A percentile compares a stretch with the other conserved stretches of the same genome.
Evolutionary conservation across 2,797 vertebrate species (phyloP).

Genomic region (Myotis findleyi): DNA sequence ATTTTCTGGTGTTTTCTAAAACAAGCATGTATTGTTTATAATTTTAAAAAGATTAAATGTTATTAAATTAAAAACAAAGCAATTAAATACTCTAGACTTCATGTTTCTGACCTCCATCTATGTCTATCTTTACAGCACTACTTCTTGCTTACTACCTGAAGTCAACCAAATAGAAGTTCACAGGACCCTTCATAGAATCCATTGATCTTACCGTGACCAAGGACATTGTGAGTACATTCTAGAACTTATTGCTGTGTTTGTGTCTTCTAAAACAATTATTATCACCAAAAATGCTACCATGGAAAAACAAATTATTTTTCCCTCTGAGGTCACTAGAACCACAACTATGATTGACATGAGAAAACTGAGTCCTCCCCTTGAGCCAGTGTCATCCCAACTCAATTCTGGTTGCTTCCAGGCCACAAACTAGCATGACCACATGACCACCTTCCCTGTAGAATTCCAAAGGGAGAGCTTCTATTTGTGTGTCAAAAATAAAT

Average conservation of each 20-base stretch:
- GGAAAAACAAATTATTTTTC: constrained; percentile 3
- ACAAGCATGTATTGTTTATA: neutral
- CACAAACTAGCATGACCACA: neutral
- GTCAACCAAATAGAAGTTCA: constrained; percentile 51
- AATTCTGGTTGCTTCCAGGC: constrained; percentile 4
- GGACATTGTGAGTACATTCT: constrained; percentile 66
- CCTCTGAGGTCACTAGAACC: neutral
- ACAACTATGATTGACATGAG: neutral
- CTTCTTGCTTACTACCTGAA: constrained; percentile 32
- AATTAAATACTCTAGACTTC: neutral
- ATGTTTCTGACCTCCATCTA: constrained; percentile 29
- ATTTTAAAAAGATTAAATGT: neutral
- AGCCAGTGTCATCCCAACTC: neutral
- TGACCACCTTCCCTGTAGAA: constrained; percentile 78
- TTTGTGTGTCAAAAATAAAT: constrained; percentile 79
- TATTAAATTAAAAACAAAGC: constrained; percentile 18
- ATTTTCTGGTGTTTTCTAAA: neutral
- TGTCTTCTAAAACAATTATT: constrained; percentile 24
- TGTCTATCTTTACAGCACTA: constrained; percentile 53
- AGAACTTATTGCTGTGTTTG: neutral
- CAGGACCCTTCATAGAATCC: neutral
- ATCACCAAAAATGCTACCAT: neutral
- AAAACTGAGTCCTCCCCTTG: neutral
- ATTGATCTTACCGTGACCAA: neutral
- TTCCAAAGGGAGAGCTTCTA: constrained; percentile 65